Conservation (phyloP, 1,140 invertebrate genomes). For the Battus philenor region DNA sequence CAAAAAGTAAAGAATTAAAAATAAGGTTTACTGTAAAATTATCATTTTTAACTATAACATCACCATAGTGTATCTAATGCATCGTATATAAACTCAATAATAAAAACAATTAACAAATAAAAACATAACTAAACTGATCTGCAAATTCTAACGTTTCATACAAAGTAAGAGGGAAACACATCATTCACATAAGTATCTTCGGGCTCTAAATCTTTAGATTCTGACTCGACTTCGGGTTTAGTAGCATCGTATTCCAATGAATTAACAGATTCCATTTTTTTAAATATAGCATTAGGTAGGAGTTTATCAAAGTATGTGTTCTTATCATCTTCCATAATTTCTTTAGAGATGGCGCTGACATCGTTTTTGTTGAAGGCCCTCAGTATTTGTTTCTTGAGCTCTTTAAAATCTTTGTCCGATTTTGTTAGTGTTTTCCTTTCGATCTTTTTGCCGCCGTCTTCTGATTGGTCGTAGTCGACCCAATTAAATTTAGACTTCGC, state of each 20-base stretch:
- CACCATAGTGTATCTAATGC: too few species aligned
- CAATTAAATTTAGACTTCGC: conserved; percentile 34
- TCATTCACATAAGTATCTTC: conserved; percentile 35
- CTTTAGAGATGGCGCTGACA: conserved; percentile 34
- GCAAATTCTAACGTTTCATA: conserved; percentile 2
- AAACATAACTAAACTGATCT: neutral
- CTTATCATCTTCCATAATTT: conserved; percentile 19
- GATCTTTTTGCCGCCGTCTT: neutral
- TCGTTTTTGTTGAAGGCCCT: conserved; percentile 26
- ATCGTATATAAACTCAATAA: too few species aligned
- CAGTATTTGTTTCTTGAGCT: conserved; percentile 10
- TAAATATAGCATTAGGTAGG: neutral
- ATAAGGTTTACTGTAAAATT: too few species aligned
- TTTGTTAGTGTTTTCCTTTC: conserved; percentile 8
- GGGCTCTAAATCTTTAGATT: conserved; percentile 30
- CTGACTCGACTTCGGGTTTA: conserved; percentile 29
- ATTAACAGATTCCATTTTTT: conserved; percentile 37
- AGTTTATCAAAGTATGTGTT: conserved; percentile 11
- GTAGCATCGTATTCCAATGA: conserved; percentile 45
- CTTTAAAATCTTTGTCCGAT: conserved; percentile 2
- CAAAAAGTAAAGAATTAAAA: too few species aligned
- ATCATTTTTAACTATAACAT: too few species aligned
- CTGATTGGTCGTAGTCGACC: conserved; percentile 24
- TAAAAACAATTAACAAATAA: conserved; percentile 6
- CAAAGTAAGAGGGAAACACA: conserved; percentile 23